Evolutionary conservation across 1,140 invertebrate species (phyloP), one percentile per base, ranked within the genome.

Genomic region (Cotesia vestalis): DNA sequence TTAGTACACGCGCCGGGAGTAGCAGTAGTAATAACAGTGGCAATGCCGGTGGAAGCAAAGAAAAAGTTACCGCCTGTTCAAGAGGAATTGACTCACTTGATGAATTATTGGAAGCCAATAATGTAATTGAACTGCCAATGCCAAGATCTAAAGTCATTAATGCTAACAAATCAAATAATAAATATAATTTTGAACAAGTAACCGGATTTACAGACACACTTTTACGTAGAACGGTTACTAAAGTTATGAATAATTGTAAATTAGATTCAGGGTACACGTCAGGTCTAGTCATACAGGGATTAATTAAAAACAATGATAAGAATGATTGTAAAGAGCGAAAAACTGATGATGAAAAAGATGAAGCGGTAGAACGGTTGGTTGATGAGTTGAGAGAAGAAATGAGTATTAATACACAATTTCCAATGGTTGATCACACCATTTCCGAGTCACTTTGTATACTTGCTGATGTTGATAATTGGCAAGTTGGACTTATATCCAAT

Each of bases 391-490:
- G 81, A 3, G 82, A 86, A 27, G 83, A 85, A 75, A 80, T 85
- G 9, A 68, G 71, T 5, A 70, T 84, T 4, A 77, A 78, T 60
- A 80, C 73, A 14, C 80, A 78, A 74, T 86, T 82, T 78, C 88
- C 90, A 20, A 83, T 89, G 51, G 82, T 91, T 38, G 87, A 93
- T 82, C 91, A 94, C 76, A 89, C 91, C 38, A 88, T 94, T 0
- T 88, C 91, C 12, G 94, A 95, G 82, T 91, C 94, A 71, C 89
- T 96, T 8, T 95, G 93, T 74, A 92, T 97, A 76, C 84, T 96
- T 40, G 95, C 93, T 0, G 92, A 97, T 79, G 91, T 92, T 73
- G 94, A 95, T 78, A 92, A 90, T 20, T 96, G 95, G 94, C 94
- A 89, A 86, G 88, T 88, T 63, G 84, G 84, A 53, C 73, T 87